Evolutionary conservation across 2,888 invertebrate genomes (phyloP).

Genomic region (Eubasilissa splendida): DNA sequence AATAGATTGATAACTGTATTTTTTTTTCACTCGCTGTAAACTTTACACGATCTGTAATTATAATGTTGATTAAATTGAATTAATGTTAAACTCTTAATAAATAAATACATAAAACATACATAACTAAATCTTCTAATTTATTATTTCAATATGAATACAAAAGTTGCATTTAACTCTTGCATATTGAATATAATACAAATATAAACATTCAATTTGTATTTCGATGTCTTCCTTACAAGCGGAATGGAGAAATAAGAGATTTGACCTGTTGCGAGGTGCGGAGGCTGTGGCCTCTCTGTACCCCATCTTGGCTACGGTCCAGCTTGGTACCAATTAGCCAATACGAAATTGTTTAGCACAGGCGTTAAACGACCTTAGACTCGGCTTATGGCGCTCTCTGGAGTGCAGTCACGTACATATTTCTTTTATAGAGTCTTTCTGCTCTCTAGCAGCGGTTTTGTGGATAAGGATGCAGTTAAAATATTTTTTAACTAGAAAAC

Average conservation of each 20-base stretch:
- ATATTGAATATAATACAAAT: neutral
- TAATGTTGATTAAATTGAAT: no score
- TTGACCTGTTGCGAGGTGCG: slow-evolving; percentile 51
- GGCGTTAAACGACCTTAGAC: slow-evolving; percentile 19
- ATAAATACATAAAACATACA: no score
- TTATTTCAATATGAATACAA: neutral
- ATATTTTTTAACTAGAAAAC: neutral
- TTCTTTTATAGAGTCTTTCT: slow-evolving; percentile 15
- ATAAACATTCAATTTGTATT: neutral
- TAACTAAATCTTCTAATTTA: neutral
- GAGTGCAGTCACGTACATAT: slow-evolving; percentile 40
- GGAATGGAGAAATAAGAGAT: neutral
- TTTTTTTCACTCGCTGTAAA: no score
- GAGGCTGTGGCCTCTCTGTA: slow-evolving; percentile 21
- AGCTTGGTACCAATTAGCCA: slow-evolving; percentile 46
- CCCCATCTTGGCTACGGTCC: slow-evolving; percentile 42
- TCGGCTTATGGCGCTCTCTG: slow-evolving; percentile 13
- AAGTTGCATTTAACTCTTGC: neutral
- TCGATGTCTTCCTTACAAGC: neutral
- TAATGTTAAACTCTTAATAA: no score
- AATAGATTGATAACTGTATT: no score
- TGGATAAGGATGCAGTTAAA: neutral
- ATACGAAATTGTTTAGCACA: slow-evolving; percentile 46
- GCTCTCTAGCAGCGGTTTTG: neutral
- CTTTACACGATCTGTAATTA: no score